Evolutionary conservation across 2,113 vertebrate genomes (phyloP).

Genomic region (Eira barbara): DNA sequence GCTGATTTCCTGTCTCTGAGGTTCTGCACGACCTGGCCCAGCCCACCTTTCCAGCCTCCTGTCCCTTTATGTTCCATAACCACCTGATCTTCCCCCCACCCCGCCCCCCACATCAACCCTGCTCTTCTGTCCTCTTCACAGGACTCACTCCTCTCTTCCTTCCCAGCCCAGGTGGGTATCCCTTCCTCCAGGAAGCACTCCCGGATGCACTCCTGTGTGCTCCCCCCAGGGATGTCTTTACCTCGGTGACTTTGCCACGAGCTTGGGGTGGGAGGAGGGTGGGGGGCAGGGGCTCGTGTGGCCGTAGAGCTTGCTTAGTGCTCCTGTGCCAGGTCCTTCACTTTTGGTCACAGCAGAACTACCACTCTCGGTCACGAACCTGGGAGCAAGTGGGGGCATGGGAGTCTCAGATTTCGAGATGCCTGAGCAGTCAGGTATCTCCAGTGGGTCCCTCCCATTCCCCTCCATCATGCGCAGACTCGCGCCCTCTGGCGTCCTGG

Average conservation of each 20-base stretch:
- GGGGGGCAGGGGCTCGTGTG: neutral
- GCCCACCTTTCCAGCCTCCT: too few species aligned
- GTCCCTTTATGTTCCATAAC: neutral
- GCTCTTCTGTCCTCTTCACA: too few species aligned
- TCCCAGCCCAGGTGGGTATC: too few species aligned
- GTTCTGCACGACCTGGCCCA: neutral
- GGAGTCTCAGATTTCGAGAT: neutral
- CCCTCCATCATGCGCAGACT: neutral
- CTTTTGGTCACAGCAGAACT: rapidly evolving
- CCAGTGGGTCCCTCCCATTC: neutral
- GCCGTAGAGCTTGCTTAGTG: neutral
- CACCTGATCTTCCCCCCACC: neutral
- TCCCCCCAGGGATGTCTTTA: neutral
- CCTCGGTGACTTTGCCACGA: rapidly evolving
- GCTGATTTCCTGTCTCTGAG: neutral
- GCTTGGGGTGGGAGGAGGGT: too few species aligned
- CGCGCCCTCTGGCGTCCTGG: neutral
- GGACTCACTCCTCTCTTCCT: neutral
- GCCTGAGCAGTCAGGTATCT: neutral
- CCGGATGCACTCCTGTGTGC: neutral
- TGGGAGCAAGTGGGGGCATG: neutral
- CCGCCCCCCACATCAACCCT: too few species aligned
- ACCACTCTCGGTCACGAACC: neutral
- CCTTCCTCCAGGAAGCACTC: neutral
- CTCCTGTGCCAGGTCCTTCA: neutral